phyloP scores from a whole-genome alignment of 2,888 invertebrate species.

The Venustoraphidia nigricollis region DNA sequence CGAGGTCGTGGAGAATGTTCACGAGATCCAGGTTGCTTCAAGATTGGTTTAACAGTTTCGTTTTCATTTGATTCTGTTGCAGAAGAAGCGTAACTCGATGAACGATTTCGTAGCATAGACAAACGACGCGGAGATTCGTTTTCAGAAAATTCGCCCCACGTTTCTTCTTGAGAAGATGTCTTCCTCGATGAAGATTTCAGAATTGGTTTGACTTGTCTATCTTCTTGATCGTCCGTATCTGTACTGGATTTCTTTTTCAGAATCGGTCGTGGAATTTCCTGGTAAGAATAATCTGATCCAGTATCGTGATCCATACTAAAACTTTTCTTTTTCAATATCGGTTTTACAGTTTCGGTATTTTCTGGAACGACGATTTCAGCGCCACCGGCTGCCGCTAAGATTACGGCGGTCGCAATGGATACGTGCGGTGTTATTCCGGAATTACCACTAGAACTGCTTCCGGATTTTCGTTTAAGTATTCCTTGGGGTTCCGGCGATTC shows the following conservation, averaged over 20 bases:
- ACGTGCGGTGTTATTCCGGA: constrained; percentile 46
- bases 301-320: constrained; percentile 49
- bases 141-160: not conserved
- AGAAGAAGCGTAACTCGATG: constrained; percentile 38
- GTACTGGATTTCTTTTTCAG: constrained; percentile 73
- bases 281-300: constrained; percentile 30
- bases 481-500: constrained; percentile 58
- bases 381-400: constrained; percentile 46
- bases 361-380: constrained; percentile 38
- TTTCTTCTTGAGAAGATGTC: not conserved
- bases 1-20: constrained; percentile 47
- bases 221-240: constrained; percentile 60
- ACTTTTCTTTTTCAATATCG: constrained; percentile 73
- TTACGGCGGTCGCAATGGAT: constrained; percentile 50
- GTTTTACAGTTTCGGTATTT: constrained; percentile 40
- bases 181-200: constrained; percentile 52
- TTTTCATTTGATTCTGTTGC: constrained; percentile 21
- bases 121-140: not conserved
- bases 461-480: constrained; percentile 65
- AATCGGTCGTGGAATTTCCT: constrained; percentile 54
- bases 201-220: constrained; percentile 58
- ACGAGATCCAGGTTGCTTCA: constrained; percentile 42
- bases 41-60: constrained; percentile 40
- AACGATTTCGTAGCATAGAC: constrained; percentile 7
- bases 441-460: constrained; percentile 40